Evolutionary conservation across 1,140 invertebrate genomes (phyloP), one percentile per base, ranked within the genome.

Genomic region (Drosophila santomea): DNA sequence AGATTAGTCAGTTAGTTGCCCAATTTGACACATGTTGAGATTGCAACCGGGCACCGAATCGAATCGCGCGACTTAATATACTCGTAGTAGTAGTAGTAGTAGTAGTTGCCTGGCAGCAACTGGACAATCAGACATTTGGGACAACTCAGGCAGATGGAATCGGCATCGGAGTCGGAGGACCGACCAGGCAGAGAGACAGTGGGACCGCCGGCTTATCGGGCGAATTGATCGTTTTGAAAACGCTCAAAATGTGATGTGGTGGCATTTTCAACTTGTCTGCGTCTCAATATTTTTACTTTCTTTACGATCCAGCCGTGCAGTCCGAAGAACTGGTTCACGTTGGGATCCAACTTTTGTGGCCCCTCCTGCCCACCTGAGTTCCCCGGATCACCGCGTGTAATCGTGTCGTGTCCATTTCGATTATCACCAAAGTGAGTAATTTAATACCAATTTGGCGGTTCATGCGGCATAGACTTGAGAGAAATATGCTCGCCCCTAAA

Each of bases 251-350:
- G 85, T 91, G 90, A 90, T 91, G 90, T 91, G 90, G 90, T 91
- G 90, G 90, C 90, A 91, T 91, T 91, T 91, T 90, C 85, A 84
- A 88, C 90, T 91, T 91, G 90, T 91, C 90, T 88, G 90, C 90
- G 75, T 90, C 83, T 91, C 74, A 88, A 91, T 91, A 91, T 80
- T 84, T 91, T 91, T 91, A 91, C 74, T 88, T 84, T 83, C 76
- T 91, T 90, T 83, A 83, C 78, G 80, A 78, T 74, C 72, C 25
- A 25, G 25, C 25, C 62, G 66, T 43, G 58, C 63, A 59, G 55
- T 62, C 64, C 78, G 66, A 81, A 73, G 73, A 88, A 88, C 84
- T 88, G 84, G 84, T 88, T 88, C 84, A 89, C 59, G 55, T 56
- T 63, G 59, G 52, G 54, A 57, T 51, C 61, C 58, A 28, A 57